These are phyloP conservation scores for Climacteris rufus DNA, from an alignment of 2,113 vertebrate species.

Conservation along the genomic window DNA sequence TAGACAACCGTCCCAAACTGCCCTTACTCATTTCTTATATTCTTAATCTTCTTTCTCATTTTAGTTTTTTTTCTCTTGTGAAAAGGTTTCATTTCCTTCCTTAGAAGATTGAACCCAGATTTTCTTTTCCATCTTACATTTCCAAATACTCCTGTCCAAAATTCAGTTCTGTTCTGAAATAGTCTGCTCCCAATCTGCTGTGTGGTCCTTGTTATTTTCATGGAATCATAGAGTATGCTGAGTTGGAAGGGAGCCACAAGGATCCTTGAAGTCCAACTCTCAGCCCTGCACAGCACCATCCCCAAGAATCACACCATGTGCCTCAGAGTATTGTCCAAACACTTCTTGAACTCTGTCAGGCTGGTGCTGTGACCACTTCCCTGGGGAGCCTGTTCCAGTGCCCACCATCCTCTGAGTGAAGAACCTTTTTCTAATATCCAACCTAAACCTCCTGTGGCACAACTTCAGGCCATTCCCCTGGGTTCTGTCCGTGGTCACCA, in stretches of 20 bases:
- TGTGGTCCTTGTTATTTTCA: background rate
- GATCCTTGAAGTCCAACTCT: fast-evolving
- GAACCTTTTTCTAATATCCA: background rate
- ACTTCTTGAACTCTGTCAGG: background rate
- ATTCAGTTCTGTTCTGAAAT: background rate
- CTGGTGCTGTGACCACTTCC: background rate
- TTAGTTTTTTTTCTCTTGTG: background rate
- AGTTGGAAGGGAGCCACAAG: background rate
- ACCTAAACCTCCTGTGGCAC: background rate
- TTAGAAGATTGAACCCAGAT: background rate
- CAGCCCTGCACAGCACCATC: too few relatives aligned
- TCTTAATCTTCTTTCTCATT: background rate
- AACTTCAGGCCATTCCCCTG: fast-evolving
- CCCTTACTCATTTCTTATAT: background rate
- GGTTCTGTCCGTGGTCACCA: background rate
- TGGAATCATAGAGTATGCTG: background rate
- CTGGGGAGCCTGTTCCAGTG: background rate
- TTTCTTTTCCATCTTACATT: background rate
- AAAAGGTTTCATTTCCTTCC: background rate
- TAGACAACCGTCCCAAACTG: fast-evolving
- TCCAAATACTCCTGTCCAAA: background rate
- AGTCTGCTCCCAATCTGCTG: background rate
- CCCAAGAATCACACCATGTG: background rate
- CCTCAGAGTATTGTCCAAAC: background rate
- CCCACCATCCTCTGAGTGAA: background rate